These are phyloP conservation scores for Enhydra lutris DNA, from an alignment of 2,113 vertebrate species.

Conservation along the genomic window DNA sequence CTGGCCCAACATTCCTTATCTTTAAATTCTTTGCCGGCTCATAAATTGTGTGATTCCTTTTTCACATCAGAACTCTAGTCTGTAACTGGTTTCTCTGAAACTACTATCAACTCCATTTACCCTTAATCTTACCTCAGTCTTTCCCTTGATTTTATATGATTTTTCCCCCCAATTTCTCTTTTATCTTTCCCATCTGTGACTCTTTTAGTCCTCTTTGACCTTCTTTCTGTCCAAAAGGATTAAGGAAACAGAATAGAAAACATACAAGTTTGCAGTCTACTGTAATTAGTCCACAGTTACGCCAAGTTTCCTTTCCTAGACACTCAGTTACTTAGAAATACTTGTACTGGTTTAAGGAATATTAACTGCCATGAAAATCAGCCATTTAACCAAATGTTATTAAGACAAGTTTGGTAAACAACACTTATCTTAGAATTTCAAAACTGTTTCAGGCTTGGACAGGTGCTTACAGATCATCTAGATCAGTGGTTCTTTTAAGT, in stretches of 20 bases:
- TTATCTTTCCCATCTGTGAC: background rate
- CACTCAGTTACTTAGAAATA: background rate
- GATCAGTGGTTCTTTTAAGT: background rate
- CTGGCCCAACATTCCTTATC: background rate
- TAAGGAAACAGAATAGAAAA: background rate
- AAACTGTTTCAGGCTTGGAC: background rate
- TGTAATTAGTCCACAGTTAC: background rate
- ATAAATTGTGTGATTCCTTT: background rate
- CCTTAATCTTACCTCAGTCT: background rate
- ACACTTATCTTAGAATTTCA: background rate
- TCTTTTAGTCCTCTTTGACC: background rate
- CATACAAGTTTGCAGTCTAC: background rate
- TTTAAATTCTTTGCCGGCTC: background rate
- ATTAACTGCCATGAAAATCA: background rate
- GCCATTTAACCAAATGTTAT: background rate
- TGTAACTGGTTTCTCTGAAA: conserved; percentile 4
- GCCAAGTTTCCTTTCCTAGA: background rate
- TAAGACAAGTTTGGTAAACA: background rate
- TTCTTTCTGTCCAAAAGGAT: background rate
- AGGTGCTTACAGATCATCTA: background rate
- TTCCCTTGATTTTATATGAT: background rate
- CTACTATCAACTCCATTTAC: background rate
- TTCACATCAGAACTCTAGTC: background rate
- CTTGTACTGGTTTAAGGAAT: background rate
- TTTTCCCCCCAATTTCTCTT: background rate